These are phyloP conservation scores for Eristalinus sepulchralis DNA, from an alignment of 2,888 invertebrate genomes.

Conservation along the genomic window DNA sequence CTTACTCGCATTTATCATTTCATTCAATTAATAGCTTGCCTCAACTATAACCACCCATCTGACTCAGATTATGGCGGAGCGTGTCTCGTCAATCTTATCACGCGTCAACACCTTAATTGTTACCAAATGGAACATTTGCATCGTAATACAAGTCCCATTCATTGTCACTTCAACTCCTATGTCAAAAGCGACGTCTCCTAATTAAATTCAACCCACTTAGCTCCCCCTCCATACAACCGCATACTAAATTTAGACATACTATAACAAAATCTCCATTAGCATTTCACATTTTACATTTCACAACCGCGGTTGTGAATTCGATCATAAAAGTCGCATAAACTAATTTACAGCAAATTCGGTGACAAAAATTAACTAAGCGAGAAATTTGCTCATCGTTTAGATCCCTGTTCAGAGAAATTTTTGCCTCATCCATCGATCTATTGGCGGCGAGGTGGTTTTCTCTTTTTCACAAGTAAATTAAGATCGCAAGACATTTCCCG, in stretches of 20 bases:
- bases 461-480: background rate
- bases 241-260: background rate
- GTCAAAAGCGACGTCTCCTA: background rate
- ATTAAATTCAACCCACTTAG: background rate
- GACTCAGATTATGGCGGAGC: background rate
- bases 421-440: background rate
- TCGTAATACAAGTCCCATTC: background rate
- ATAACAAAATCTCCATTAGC: background rate
- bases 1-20: background rate
- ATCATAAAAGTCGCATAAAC: background rate
- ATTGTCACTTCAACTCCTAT: background rate
- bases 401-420: constrained; percentile 31
- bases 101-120: background rate
- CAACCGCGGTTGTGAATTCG: constrained; percentile 2
- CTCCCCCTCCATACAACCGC: background rate
- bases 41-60: background rate
- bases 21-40: background rate
- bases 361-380: constrained; percentile 31
- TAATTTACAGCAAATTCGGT: constrained; percentile 23
- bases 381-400: constrained; percentile 23
- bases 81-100: background rate
- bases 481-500: background rate
- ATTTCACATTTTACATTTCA: constrained; percentile 15
- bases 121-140: background rate
- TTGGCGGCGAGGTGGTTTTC: background rate